phyloP scores from a whole-genome alignment of 2,113 vertebrate genomes.

The Ardeotis arabs region DNA sequence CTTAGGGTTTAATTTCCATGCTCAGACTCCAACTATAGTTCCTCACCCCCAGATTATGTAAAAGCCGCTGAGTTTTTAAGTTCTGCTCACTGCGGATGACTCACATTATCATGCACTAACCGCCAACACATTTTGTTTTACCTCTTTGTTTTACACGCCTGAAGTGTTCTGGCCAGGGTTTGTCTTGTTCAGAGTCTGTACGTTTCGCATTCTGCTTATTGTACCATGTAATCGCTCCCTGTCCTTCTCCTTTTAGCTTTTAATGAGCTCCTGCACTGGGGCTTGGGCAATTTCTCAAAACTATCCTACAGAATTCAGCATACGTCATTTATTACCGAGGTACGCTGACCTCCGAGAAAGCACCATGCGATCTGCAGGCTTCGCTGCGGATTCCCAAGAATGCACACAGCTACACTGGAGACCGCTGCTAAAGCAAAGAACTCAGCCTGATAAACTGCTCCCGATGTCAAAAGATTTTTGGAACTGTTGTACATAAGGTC shows the following conservation, averaged over 20 bases:
- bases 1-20: neutral
- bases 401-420: neutral
- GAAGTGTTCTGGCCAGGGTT: neutral
- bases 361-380: neutral
- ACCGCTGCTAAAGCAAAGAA: neutral
- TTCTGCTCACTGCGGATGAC: slow-evolving; percentile 14
- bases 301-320: neutral
- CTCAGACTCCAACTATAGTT: neutral
- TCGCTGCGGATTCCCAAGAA: neutral
- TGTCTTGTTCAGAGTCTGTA: neutral
- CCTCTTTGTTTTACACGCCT: neutral
- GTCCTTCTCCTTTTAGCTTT: neutral
- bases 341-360: neutral
- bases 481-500: neutral
- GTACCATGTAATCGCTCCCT: neutral
- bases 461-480: neutral
- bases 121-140: slow-evolving; percentile 25
- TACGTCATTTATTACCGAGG: accelerated
- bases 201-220: neutral
- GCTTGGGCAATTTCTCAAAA: neutral
- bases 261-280: neutral
- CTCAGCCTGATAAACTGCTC: neutral
- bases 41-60: neutral
- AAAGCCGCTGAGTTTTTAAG: neutral
- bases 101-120: neutral